phyloP scores from a whole-genome alignment of 2,888 invertebrate genomes.

The Margaritifera margaritifera region DNA sequence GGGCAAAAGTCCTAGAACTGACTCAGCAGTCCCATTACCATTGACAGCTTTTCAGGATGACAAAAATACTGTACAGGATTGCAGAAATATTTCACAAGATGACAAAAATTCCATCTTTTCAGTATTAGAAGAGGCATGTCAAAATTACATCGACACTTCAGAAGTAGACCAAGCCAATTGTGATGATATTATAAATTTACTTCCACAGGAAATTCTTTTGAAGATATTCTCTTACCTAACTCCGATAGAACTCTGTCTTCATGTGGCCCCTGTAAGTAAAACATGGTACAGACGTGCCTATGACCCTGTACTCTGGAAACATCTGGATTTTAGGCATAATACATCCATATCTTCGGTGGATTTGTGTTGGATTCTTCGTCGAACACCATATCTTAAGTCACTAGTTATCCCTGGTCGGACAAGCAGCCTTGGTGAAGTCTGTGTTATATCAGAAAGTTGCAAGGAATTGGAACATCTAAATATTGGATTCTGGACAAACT shows the following conservation, averaged over 20 bases:
- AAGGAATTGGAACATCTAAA: conserved; percentile 43
- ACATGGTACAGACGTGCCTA: conserved; percentile 44
- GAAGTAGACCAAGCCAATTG: background rate
- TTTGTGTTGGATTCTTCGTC: conserved; percentile 37
- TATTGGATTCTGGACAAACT: conserved; percentile 50
- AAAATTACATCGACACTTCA: background rate
- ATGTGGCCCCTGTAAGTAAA: conserved; percentile 42
- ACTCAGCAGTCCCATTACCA: too few species aligned
- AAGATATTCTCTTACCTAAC: conserved; percentile 51
- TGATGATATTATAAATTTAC: conserved; percentile 19
- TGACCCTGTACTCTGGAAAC: conserved; percentile 50
- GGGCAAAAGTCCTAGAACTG: too few species aligned
- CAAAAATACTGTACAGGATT: too few species aligned
- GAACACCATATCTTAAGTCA: conserved; percentile 34
- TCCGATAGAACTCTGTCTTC: conserved; percentile 40
- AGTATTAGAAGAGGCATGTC: background rate
- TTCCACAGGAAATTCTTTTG: conserved; percentile 51
- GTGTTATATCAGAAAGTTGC: conserved; percentile 44
- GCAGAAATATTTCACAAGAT: too few species aligned
- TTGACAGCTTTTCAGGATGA: too few species aligned
- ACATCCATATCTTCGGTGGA: conserved; percentile 30
- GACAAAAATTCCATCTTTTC: too few species aligned
- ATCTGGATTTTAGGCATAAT: conserved; percentile 33
- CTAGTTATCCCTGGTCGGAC: conserved; percentile 39
- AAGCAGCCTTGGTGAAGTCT: conserved; percentile 37